phyloP scores from a whole-genome alignment of 2,888 invertebrate genomes.

The Leucophenga montana region DNA sequence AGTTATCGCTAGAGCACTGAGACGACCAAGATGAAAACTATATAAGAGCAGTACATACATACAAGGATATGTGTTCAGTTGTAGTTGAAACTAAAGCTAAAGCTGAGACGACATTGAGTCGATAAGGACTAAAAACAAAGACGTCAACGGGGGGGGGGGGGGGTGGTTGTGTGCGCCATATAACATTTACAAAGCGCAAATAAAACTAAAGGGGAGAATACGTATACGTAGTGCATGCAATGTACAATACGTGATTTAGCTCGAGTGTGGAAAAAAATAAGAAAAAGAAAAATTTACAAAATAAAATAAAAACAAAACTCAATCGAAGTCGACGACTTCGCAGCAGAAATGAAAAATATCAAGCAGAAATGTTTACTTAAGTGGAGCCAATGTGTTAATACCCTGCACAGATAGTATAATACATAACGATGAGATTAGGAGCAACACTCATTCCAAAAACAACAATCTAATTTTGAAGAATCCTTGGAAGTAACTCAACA shows the following conservation, averaged over 20 bases:
- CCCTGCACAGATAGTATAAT: too few species aligned
- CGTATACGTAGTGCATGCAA: conserved; percentile 4
- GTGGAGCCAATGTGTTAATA: too few species aligned
- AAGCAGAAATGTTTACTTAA: neutral
- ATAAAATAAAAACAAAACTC: conserved; percentile 10
- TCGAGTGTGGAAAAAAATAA: neutral
- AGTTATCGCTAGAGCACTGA: conserved; percentile 7
- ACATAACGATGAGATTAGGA: too few species aligned
- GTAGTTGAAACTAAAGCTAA: neutral
- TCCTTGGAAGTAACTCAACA: too few species aligned
- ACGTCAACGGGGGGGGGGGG: conserved; percentile 17
- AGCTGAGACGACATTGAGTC: conserved; percentile 4
- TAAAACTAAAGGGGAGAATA: conserved; percentile 20
- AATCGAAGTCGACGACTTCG: too few species aligned
- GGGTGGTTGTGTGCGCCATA: conserved; percentile 1
- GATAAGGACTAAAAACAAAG: neutral
- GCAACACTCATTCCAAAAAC: too few species aligned
- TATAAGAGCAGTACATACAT: too few species aligned
- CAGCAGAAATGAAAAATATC: too few species aligned
- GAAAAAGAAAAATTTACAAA: neutral
- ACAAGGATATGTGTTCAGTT: too few species aligned
- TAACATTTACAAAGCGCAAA: conserved; percentile 16
- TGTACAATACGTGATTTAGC: neutral
- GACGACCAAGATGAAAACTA: too few species aligned
- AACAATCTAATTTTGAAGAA: too few species aligned